phyloP scores from a whole-genome alignment of 2,888 invertebrate genomes.

The Morpho deidamia region DNA sequence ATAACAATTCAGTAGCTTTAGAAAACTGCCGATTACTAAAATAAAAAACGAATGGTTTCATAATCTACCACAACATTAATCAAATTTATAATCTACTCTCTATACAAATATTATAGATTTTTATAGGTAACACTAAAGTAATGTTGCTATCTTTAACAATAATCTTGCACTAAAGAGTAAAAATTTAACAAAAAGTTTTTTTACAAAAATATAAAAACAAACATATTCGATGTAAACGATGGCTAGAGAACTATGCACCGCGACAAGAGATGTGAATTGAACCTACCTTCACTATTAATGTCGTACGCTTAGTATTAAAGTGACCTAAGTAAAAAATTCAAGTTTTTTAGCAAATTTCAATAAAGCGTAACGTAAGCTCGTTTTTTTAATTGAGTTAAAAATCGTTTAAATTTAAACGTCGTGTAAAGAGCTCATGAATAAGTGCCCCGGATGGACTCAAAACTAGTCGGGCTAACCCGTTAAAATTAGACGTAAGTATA shows the following conservation, averaged over 20 bases:
- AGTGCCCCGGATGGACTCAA: no score
- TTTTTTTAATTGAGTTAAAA: no score
- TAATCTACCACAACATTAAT: slow-evolving; percentile 15
- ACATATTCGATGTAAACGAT: slow-evolving; percentile 1
- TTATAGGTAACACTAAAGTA: not conserved
- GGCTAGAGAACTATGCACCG: not conserved
- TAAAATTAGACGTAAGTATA: no score
- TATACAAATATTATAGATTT: not conserved
- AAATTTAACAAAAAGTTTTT: not conserved
- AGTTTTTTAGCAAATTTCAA: no score
- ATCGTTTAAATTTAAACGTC: no score
- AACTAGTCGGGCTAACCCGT: no score
- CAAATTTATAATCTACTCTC: not conserved
- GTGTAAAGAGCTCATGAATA: no score
- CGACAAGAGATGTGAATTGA: no score
- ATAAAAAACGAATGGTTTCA: slow-evolving; percentile 1
- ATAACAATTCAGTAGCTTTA: slow-evolving; percentile 20
- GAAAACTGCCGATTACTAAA: slow-evolving; percentile 6
- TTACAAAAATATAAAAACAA: not conserved
- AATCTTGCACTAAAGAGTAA: not conserved
- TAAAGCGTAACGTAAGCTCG: no score
- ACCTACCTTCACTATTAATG: no score
- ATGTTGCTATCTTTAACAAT: not conserved
- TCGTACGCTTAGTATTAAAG: no score
- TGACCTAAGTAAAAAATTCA: no score